Conservation (phyloP, 2,888 invertebrate species). For the Ypsolopha sequella region DNA sequence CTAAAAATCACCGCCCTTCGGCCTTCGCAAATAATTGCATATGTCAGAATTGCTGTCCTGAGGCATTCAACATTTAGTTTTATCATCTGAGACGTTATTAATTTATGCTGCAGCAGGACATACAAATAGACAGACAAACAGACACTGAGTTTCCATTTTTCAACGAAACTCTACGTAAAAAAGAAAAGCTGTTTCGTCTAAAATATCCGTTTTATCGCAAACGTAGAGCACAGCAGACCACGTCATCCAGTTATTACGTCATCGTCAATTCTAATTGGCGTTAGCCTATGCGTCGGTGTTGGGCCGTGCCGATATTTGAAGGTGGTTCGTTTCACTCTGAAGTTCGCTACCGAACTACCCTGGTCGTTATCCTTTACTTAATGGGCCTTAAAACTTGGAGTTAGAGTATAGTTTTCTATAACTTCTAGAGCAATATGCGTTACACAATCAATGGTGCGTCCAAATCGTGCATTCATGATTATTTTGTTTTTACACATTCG, state of each 20-base stretch:
- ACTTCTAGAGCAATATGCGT: not conserved
- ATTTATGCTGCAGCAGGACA: too few species aligned
- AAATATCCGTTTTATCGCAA: not conserved
- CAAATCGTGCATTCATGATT: not conserved
- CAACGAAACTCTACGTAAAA: too few species aligned
- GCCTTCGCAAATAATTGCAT: too few species aligned
- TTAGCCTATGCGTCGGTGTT: constrained; percentile 39
- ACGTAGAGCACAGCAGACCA: not conserved
- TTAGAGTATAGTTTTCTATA: not conserved
- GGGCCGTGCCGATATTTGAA: constrained; percentile 19
- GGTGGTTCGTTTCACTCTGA: not conserved
- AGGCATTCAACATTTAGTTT: too few species aligned
- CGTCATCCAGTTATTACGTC: constrained; percentile 12
- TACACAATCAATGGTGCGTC: not conserved
- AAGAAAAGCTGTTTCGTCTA: too few species aligned
- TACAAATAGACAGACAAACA: too few species aligned
- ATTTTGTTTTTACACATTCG: too few species aligned
- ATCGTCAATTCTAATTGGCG: constrained; percentile 48
- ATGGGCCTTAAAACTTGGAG: not conserved
- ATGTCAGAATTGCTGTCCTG: too few species aligned
- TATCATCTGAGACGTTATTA: too few species aligned
- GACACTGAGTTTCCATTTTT: too few species aligned
- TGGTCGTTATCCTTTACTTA: not conserved
- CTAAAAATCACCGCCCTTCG: too few species aligned
- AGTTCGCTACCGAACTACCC: not conserved